Base-by-base conservation (phyloP, 2,113 vertebrate genomes). In the Proterorhinus semilunaris region DNA sequence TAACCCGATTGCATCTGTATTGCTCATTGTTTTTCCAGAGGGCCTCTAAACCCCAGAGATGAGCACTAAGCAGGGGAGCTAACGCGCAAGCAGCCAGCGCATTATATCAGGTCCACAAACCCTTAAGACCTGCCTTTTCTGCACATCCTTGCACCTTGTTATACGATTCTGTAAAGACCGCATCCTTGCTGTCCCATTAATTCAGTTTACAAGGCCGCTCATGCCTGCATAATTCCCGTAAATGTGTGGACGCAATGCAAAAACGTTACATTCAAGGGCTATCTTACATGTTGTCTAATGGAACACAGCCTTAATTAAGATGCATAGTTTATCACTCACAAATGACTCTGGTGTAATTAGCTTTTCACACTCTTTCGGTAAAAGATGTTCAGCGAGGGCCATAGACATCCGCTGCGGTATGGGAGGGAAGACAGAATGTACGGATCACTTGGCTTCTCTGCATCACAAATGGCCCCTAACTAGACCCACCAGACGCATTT, bases 301-400 rank as follows among this genome's bases (percentile, higher is more conserved):
- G 85, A 89, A 89, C 79, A 59, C 77, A 77, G 83, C 74, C 69
- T 80, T 90, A 88, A 92, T 90, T 89, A 84, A 84, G 88, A 89
- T 88, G 77, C 83, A 84, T 79, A 76, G 69, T 84, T 76, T 76
- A 71, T 66, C 72, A 76, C 63, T 64, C 72, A 68, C 83, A 81
- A 76, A 82, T 82, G 84, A 86, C 79, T 85, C 81, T 81, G 72
- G 71, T 71, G 68, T 87, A 89, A 90, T 89, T 89, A 87, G 78
- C 71, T 88, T 84, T 83, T 83, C 83, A 77, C 72, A 88, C 83
- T 86, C 21, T n/a, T 66, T 75, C 83, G 80, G 86, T 87, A 82
- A 78, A 88, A 68, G 71, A 85, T 86, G 83, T 70, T 72, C 78
- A 72, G 69, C 69, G 52, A 49, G 75, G 66, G 63, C 49, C 66